Percentiles rank a stretch among this genome's conserved stretches.
Evolutionary conservation across 2,888 invertebrate species (phyloP).

Genomic region (Smittia sp.): DNA sequence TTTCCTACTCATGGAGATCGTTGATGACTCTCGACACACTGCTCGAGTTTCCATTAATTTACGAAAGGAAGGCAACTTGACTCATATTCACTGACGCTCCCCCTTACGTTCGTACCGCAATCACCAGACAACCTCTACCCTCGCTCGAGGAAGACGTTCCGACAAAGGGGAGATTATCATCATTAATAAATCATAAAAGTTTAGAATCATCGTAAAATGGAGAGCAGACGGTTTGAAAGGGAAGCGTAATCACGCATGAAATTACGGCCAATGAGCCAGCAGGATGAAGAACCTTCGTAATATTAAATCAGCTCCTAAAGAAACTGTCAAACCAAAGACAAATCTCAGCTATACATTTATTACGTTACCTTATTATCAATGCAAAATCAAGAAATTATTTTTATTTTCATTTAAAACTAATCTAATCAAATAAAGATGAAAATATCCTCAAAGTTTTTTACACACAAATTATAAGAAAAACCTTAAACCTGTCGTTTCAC

Average conservation of each 20-base stretch:
- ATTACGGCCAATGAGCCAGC: not conserved
- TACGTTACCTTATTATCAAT: conserved; percentile 2
- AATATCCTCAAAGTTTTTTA: conserved; percentile 22
- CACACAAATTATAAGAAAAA: conserved; percentile 22
- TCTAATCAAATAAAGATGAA: conserved; percentile 22
- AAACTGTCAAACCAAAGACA: not conserved
- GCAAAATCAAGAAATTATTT: conserved; percentile 2
- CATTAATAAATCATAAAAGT: conserved; percentile 20
- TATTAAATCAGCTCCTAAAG: not conserved
- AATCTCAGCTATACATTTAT: not conserved
- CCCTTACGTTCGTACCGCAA: not conserved
- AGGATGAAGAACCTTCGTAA: not conserved
- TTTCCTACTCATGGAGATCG: not conserved
- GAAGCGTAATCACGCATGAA: conserved; percentile 3
- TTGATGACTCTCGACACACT: not conserved
- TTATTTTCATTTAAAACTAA: conserved; percentile 13
- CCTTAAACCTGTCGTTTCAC: not conserved
- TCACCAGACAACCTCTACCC: not conserved
- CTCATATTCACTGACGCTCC: too few relatives aligned
- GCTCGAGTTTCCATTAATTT: not conserved
- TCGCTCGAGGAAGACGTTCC: not conserved
- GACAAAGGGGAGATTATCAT: not conserved
- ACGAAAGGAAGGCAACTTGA: not conserved
- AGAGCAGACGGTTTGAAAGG: conserved; percentile 7
- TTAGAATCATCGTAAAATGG: conserved; percentile 7